Evolutionary conservation across 2,113 vertebrate species (phyloP).

Genomic region (Ornithorhynchus anatinus): DNA sequence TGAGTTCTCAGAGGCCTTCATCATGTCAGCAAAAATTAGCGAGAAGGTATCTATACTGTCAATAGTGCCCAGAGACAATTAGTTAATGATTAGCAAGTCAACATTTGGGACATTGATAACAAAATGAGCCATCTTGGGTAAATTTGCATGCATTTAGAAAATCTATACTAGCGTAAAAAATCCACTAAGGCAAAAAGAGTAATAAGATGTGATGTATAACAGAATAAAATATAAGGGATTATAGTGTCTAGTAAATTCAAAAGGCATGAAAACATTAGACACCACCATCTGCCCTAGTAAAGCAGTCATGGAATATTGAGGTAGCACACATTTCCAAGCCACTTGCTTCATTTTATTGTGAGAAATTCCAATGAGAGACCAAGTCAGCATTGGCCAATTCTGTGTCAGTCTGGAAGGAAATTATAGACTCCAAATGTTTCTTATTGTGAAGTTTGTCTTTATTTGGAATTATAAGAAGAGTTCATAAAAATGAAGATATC

Average conservation of each 20-base stretch:
- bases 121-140: conserved; percentile 87
- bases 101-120: conserved; percentile 83
- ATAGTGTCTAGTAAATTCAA: no score
- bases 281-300: not conserved
- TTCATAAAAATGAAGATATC: no score
- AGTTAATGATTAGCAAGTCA: conserved; percentile 93
- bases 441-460: no score
- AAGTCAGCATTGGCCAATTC: no score
- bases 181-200: conserved; percentile 9
- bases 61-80: conserved; percentile 94
- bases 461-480: no score
- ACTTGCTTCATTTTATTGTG: not conserved
- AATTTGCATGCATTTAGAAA: conserved; percentile 79
- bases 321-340: no score
- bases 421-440: no score
- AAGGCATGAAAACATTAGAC: no score
- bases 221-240: conserved; percentile 5
- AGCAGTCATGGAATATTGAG: not conserved
- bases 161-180: conserved; percentile 59
- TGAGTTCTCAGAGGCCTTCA: conserved; percentile 80
- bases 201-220: conserved; percentile 22
- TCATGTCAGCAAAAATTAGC: conserved; percentile 97
- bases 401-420: no score
- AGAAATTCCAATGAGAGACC: not conserved
- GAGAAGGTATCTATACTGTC: conserved; percentile 81